These are phyloP conservation scores for Riparia riparia DNA, from an alignment of 2,113 vertebrate genomes.

Conservation along the genomic window DNA sequence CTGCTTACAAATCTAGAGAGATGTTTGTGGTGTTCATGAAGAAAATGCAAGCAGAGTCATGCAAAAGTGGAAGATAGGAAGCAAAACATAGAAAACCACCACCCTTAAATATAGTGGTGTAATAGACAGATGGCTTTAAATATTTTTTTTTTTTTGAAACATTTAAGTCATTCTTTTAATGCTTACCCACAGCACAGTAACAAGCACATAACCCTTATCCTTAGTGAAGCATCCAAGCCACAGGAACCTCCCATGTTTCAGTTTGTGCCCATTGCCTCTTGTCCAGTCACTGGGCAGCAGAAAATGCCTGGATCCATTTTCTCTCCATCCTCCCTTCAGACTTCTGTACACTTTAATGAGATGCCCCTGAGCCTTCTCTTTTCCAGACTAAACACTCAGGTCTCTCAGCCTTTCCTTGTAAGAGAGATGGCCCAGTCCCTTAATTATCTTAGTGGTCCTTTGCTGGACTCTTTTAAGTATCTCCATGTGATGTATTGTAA, in stretches of 20 bases:
- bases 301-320: background rate
- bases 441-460: background rate
- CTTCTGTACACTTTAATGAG: background rate
- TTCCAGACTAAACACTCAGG: background rate
- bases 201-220: background rate
- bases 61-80: conserved; percentile 10
- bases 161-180: background rate
- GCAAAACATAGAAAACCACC: background rate
- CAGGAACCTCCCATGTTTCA: background rate
- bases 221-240: background rate
- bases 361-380: background rate
- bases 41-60: background rate
- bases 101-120: background rate
- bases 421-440: background rate
- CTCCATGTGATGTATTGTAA: background rate
- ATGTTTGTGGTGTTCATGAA: background rate
- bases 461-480: background rate
- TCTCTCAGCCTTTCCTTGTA: background rate
- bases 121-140: background rate
- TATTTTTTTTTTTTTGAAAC: background rate
- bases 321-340: background rate
- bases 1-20: background rate
- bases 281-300: background rate
- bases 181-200: background rate
- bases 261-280: background rate